phyloP scores from a whole-genome alignment of 1,140 invertebrate genomes.

The Ips typographus region DNA sequence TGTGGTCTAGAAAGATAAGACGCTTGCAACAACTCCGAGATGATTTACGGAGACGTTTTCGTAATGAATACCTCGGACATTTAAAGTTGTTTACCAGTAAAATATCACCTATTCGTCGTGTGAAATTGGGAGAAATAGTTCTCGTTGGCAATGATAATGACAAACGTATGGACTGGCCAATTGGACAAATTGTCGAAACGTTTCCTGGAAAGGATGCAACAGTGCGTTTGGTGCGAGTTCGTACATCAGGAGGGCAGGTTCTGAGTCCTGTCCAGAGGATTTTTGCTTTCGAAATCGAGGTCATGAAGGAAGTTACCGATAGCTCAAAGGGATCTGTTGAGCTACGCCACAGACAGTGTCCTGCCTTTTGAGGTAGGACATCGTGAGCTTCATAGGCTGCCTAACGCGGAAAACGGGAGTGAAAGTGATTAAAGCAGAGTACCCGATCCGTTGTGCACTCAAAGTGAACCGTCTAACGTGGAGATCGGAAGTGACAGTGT shows the following conservation, averaged over 20 bases:
- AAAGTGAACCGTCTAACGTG: too few relatives aligned
- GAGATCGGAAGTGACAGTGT: too few relatives aligned
- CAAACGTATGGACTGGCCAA: neutral
- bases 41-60: too few relatives aligned
- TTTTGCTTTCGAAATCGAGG: neutral
- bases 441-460: too few relatives aligned
- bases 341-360: neutral
- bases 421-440: neutral
- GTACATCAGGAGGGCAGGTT: neutral
- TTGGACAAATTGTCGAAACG: neutral
- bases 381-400: neutral
- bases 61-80: too few relatives aligned
- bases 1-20: too few relatives aligned
- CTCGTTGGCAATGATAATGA: conserved; percentile 2
- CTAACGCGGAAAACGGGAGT: neutral
- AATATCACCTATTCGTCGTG: neutral
- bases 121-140: conserved; percentile 9
- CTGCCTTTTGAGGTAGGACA: neutral
- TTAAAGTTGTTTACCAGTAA: neutral
- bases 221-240: neutral
- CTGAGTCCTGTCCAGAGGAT: neutral
- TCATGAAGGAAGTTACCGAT: neutral
- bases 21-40: too few relatives aligned
- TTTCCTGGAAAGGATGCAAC: neutral
- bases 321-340: neutral